Conservation (phyloP, 2,797 vertebrate genomes). For the Myripristis murdjan region DNA sequence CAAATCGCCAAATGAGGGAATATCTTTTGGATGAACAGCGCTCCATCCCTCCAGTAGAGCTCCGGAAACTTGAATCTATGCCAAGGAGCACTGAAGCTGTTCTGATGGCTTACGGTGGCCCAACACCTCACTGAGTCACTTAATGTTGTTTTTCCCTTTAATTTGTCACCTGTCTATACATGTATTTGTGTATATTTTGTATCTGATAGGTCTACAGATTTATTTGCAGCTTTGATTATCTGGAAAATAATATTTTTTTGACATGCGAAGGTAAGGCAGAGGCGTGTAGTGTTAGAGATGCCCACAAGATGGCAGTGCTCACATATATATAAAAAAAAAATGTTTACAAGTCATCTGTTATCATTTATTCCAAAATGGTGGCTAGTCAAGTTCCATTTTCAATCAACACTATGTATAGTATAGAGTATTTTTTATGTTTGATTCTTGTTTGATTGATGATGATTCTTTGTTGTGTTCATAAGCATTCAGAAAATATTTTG, state of each 20-base stretch:
- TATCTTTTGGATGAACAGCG: too few relatives aligned
- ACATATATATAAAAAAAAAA: slow-evolving; percentile 3
- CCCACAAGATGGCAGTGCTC: slow-evolving; percentile 72
- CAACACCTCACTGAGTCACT: too few relatives aligned
- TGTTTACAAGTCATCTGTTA: slow-evolving; percentile 15
- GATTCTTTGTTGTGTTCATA: not conserved
- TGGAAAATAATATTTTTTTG: not conserved
- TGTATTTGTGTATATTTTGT: slow-evolving; percentile 33
- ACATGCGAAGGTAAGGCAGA: slow-evolving; percentile 6
- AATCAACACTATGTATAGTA: not conserved
- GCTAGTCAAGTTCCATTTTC: slow-evolving; percentile 41
- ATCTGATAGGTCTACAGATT: slow-evolving; percentile 8
- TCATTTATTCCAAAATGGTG: slow-evolving; percentile 71
- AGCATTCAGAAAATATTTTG: not conserved
- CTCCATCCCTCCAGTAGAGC: too few relatives aligned
- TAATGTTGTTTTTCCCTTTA: too few relatives aligned
- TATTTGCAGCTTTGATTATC: not conserved
- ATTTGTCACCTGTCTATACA: too few relatives aligned
- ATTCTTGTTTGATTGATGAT: too few relatives aligned
- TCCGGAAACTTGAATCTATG: too few relatives aligned
- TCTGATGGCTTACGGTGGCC: too few relatives aligned
- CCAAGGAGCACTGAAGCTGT: too few relatives aligned
- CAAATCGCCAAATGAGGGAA: too few relatives aligned
- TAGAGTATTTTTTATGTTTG: slow-evolving; percentile 9
- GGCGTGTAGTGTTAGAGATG: slow-evolving; percentile 42